These are phyloP conservation scores for Sclerodermus sp. DNA, from an alignment of 2,888 invertebrate genomes.

Conservation along the genomic window DNA sequence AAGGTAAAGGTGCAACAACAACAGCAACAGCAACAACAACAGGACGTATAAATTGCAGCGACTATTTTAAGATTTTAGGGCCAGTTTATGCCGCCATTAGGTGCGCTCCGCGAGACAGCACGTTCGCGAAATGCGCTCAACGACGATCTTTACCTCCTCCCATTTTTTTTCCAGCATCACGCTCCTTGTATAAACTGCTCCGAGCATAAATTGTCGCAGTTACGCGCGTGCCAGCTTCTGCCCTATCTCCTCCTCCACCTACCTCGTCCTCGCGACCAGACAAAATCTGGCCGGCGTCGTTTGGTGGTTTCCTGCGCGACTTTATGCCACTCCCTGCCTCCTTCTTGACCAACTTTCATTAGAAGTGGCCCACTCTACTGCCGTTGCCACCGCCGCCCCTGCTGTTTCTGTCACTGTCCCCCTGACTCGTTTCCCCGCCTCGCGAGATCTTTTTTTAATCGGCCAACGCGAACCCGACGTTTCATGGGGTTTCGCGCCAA, in stretches of 20 bases:
- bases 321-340: too few relatives aligned
- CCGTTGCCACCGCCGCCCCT: too few relatives aligned
- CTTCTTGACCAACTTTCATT: too few relatives aligned
- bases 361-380: too few relatives aligned
- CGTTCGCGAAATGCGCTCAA: constrained; percentile 29
- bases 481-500: too few relatives aligned
- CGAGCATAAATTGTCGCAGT: constrained; percentile 41
- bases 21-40: too few relatives aligned
- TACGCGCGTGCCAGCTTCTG: constrained; percentile 29
- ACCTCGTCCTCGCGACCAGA: constrained; percentile 1
- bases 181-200: constrained; percentile 26
- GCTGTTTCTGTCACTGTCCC: too few relatives aligned
- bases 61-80: constrained; percentile 54
- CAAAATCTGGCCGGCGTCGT: too few relatives aligned
- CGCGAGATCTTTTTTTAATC: too few relatives aligned
- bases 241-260: constrained; percentile 25
- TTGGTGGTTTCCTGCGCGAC: too few relatives aligned
- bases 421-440: too few relatives aligned
- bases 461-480: too few relatives aligned
- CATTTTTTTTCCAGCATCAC: constrained; percentile 17
- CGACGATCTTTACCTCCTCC: constrained; percentile 23
- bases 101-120: constrained; percentile 30
- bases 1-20: constrained; percentile 44
- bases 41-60: constrained; percentile 56
- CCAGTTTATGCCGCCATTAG: constrained; percentile 51